phyloP scores from a whole-genome alignment of 2,797 vertebrate species.

The Capromys pilorides region DNA sequence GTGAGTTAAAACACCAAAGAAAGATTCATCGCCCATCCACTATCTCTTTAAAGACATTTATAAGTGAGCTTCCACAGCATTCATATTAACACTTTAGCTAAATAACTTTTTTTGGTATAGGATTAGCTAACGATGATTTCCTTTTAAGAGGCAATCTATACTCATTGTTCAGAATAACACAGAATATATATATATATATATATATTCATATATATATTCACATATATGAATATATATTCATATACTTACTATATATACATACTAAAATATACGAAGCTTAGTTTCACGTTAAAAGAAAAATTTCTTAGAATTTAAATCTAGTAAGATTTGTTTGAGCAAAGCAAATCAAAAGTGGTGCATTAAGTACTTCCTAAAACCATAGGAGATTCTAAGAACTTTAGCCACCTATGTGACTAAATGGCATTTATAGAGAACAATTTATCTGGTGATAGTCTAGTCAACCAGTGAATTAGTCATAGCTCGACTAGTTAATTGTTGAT shows the following conservation, averaged over 20 bases:
- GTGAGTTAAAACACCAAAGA: neutral
- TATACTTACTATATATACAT: neutral
- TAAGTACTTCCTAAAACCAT: neutral
- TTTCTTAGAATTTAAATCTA: neutral
- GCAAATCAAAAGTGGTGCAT: neutral
- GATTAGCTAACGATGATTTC: conserved; percentile 17
- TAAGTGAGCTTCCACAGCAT: neutral
- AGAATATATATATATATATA: neutral
- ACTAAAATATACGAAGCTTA: conserved; percentile 17
- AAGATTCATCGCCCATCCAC: neutral
- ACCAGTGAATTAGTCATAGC: neutral
- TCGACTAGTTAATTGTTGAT: neutral
- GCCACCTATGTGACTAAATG: neutral
- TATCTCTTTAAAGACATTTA: neutral
- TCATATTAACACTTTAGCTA: neutral
- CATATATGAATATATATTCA: neutral
- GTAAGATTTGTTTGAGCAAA: neutral
- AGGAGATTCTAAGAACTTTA: neutral
- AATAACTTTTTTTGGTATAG: neutral
- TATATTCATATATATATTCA: neutral
- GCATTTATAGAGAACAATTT: neutral
- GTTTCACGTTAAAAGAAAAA: neutral
- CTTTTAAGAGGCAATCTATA: neutral
- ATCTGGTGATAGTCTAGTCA: neutral
- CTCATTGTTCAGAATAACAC: conserved; percentile 28